These are phyloP conservation scores for Scytalopus superciliaris DNA, from an alignment of 2,113 vertebrate species.

Conservation along the genomic window DNA sequence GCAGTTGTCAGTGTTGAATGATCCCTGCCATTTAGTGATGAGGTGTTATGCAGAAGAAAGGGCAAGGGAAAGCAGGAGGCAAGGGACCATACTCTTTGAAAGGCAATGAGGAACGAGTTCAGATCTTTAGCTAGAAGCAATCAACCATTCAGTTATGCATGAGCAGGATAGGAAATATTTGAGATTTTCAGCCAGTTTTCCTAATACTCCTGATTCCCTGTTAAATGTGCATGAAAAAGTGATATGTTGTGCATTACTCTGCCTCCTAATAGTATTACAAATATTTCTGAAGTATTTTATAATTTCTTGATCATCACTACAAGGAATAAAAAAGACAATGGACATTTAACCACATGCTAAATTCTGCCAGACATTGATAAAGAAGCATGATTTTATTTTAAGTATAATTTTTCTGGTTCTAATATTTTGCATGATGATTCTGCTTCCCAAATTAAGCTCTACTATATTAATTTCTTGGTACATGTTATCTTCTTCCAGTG, in stretches of 20 bases:
- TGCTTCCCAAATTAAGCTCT: background rate
- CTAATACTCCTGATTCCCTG: constrained; percentile 13
- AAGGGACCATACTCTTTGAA: background rate
- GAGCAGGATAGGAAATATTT: background rate
- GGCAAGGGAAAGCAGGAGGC: background rate
- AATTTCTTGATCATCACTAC: background rate
- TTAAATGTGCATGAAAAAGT: background rate
- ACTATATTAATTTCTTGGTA: background rate
- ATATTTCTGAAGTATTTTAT: constrained; percentile 45
- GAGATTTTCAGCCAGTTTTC: background rate
- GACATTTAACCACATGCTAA: constrained; percentile 29
- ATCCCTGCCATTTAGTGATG: background rate
- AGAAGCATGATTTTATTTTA: background rate
- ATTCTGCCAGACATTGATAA: background rate
- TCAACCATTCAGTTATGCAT: background rate
- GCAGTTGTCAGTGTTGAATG: background rate
- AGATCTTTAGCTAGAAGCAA: background rate
- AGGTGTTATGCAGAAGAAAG: background rate
- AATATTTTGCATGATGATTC: background rate
- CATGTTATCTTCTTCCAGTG: background rate
- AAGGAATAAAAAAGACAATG: background rate
- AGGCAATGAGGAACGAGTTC: background rate
- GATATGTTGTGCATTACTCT: background rate
- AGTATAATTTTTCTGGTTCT: background rate
- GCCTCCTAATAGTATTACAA: constrained; percentile 16